Base-by-base conservation (phyloP, 2,888 invertebrate species). In the Eilema depressum region DNA sequence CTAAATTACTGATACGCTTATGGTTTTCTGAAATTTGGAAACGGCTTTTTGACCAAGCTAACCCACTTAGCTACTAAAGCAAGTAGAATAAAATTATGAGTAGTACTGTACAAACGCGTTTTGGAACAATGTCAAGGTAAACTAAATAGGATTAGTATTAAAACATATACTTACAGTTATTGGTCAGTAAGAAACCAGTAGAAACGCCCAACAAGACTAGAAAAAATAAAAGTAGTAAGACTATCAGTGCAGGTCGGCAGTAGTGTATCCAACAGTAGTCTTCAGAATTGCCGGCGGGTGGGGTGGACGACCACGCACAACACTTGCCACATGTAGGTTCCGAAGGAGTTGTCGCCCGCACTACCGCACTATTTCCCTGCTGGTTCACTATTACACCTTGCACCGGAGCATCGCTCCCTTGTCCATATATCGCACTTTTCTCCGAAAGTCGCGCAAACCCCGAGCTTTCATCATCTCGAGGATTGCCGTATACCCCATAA, bases 141-240 rank as follows among this genome's bases (percentile, higher is more conserved):
- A 20, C n/a, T n/a, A 53, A 75, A 74, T 71, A 70, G 59, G 56
- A 75, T 75, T 75, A 73, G 8, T 60, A 80, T 71, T 71, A 59
- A 74, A 70, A 60, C 75, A 53, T 67, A 78, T 92, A 96, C 96
- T 96, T 88, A 96, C 96, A 96, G 88, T 96, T 96, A 90, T 96
- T 96, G 85, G 96, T 96, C 86, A 96, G 89, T 88, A 96, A 91
- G 83, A 96, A 95, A 87, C 96, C 96, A 87, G 96, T 96, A 82
- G 96, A 94, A 76, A 96, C 94, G 75, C 96, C 95, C 89, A 96
- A 92, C 85, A 96, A 89, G 77, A 96, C 93, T 86, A 96, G 89
- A 90, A 96, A 95, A 91, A 96, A 94, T 78, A 96, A 89, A 75
- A 96, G 89, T 69, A 96, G 88, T 68, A 96, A 88, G 56, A 96